Evolutionary conservation across 2,797 vertebrate genomes (phyloP).

Genomic region (Petrocephalus sullivani): DNA sequence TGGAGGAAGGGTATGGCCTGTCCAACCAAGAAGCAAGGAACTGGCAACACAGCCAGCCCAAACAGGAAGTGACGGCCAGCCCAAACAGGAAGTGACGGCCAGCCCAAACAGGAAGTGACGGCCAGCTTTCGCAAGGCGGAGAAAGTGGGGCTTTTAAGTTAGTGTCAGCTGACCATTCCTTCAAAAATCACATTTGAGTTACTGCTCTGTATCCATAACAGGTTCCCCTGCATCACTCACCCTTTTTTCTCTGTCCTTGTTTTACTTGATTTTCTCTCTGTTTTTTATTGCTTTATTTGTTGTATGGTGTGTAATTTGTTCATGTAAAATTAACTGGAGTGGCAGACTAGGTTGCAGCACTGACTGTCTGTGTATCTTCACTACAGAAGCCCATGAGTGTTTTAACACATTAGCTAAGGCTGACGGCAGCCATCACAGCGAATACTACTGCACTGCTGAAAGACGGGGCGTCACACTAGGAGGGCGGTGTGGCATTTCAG

Average conservation of each 20-base stretch:
- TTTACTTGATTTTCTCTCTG: not conserved
- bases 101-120: not conserved
- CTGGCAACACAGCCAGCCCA: not conserved
- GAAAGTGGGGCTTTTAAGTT: not conserved
- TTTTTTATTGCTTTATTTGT: not conserved
- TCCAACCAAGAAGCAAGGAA: not conserved
- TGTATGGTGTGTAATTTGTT: not conserved
- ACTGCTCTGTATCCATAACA: not conserved
- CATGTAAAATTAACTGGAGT: not conserved
- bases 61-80: not conserved
- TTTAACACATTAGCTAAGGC: not conserved
- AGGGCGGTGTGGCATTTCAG: not conserved
- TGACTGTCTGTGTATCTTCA: not conserved
- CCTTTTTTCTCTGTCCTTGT: not conserved
- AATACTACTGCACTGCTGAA: not conserved
- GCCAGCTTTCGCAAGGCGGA: not conserved
- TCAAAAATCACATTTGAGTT: not conserved
- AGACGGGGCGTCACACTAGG: not conserved
- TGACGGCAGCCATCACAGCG: not conserved
- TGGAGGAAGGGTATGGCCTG: not conserved
- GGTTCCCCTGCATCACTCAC: not conserved
- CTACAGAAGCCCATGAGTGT: not conserved
- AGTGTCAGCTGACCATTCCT: not conserved
- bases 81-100: not conserved
- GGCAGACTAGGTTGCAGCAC: not conserved